Evolutionary conservation across 1,140 invertebrate species (phyloP).

Genomic region (Eriocheir sinensis): DNA sequence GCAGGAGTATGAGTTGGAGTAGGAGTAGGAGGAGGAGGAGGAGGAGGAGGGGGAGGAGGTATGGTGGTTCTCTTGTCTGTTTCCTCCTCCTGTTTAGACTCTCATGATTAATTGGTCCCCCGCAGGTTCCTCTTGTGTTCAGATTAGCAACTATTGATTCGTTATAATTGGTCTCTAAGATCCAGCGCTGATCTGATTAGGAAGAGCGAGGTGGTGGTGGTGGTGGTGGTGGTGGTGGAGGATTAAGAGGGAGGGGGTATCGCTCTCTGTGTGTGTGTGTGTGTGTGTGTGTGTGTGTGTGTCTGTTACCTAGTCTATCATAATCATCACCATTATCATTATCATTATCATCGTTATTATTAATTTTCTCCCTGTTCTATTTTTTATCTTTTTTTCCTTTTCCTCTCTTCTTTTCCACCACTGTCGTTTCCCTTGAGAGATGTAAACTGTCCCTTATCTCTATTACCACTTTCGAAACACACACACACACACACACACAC

Average conservation of each 20-base stretch:
- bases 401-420: too few relatives aligned
- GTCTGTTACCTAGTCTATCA: neutral
- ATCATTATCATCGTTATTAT: neutral
- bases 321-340: neutral
- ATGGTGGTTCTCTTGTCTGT: neutral
- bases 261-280: conserved; percentile 2
- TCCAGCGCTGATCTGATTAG: conserved; percentile 49
- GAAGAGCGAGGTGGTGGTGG: neutral
- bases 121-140: neutral
- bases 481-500: conserved; percentile 13
- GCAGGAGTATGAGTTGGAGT: neutral
- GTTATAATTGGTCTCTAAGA: conserved; percentile 40
- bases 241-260: neutral
- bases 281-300: conserved; percentile 34
- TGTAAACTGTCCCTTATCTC: too few relatives aligned
- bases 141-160: conserved; percentile 54
- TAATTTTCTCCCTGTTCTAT: neutral
- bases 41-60: neutral
- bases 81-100: neutral
- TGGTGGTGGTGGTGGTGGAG: neutral
- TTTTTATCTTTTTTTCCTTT: too few relatives aligned
- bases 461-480: neutral
- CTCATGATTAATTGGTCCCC: neutral
- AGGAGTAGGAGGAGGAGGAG: neutral
- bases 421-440: too few relatives aligned